phyloP scores from a whole-genome alignment of 1,140 invertebrate genomes.

The Ladona fulva region DNA sequence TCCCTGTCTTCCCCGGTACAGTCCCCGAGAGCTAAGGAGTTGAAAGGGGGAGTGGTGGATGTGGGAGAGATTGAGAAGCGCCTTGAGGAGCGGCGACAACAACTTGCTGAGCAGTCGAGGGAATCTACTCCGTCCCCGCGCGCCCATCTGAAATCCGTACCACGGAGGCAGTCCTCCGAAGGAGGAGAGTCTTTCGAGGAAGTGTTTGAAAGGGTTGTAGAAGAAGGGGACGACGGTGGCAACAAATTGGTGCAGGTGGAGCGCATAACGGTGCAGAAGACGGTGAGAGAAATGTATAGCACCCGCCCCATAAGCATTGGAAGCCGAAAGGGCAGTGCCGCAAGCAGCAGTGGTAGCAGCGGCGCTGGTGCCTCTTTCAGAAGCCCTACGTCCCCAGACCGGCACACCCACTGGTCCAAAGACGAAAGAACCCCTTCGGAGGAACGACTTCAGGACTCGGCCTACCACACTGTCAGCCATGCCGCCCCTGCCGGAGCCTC shows the following conservation, averaged over 20 bases:
- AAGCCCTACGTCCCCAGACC: too few relatives aligned
- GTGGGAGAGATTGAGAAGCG: slow-evolving; percentile 50
- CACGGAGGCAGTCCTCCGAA: slow-evolving; percentile 22
- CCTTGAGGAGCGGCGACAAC: slow-evolving; percentile 44
- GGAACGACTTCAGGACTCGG: slow-evolving; percentile 43
- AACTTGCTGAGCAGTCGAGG: slow-evolving; percentile 41
- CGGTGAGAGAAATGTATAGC: slow-evolving; percentile 36
- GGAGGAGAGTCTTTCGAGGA: slow-evolving; percentile 43
- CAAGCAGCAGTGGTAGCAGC: slow-evolving; percentile 14
- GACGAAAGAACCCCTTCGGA: slow-evolving; percentile 42
- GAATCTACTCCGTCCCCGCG: slow-evolving; percentile 34
- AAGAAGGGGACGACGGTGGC: slow-evolving; percentile 49
- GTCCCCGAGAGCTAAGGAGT: too few relatives aligned
- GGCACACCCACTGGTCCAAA: background rate
- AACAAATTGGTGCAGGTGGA: slow-evolving; percentile 56
- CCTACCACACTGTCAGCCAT: slow-evolving; percentile 39
- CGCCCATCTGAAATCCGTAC: slow-evolving; percentile 14
- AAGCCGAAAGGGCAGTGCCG: slow-evolving; percentile 16
- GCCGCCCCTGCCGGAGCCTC: slow-evolving; percentile 15
- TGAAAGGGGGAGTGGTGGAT: slow-evolving; percentile 38
- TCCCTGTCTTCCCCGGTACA: slow-evolving; percentile 35
- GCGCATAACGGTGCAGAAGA: slow-evolving; percentile 50
- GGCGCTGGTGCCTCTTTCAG: slow-evolving; percentile 8
- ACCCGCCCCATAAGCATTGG: slow-evolving; percentile 1
- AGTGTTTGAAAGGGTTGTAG: slow-evolving; percentile 44